phyloP scores from a whole-genome alignment of 1,140 invertebrate genomes.

The Bombus superbus region DNA sequence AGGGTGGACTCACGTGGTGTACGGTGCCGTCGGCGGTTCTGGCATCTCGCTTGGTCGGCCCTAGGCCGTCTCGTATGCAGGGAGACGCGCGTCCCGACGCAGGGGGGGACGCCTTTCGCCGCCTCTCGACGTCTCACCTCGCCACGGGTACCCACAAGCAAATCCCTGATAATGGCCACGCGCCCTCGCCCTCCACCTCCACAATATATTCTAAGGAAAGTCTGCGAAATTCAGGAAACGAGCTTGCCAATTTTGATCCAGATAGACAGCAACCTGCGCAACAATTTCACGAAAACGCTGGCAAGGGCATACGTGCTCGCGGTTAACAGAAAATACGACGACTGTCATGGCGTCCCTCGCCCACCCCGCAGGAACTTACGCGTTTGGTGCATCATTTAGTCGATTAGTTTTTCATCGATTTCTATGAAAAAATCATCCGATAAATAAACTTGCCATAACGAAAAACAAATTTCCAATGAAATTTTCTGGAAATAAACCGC shows the following conservation, averaged over 20 bases:
- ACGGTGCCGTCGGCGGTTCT: conserved; percentile 73
- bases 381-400: conserved; percentile 40
- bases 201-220: conserved; percentile 42
- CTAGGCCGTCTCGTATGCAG: conserved; percentile 61
- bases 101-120: conserved; percentile 75
- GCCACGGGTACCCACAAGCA: conserved; percentile 71
- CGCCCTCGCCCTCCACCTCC: conserved; percentile 53
- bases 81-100: conserved; percentile 72
- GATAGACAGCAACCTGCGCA: conserved; percentile 34
- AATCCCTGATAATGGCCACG: conserved; percentile 74
- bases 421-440: conserved; percentile 9
- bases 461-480: conserved; percentile 25
- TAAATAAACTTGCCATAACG: neutral
- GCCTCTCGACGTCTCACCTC: conserved; percentile 75
- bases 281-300: conserved; percentile 63
- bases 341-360: conserved; percentile 76
- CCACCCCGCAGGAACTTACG: conserved; percentile 70
- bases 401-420: neutral
- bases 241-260: conserved; percentile 41
- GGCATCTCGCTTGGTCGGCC: conserved; percentile 71
- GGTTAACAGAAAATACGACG: conserved; percentile 73
- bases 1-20: conserved; percentile 78
- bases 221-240: conserved; percentile 34
- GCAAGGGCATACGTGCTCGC: conserved; percentile 57
- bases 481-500: conserved; percentile 21